phyloP scores from a whole-genome alignment of 2,797 vertebrate genomes.

The Sebastes nivosus region DNA sequence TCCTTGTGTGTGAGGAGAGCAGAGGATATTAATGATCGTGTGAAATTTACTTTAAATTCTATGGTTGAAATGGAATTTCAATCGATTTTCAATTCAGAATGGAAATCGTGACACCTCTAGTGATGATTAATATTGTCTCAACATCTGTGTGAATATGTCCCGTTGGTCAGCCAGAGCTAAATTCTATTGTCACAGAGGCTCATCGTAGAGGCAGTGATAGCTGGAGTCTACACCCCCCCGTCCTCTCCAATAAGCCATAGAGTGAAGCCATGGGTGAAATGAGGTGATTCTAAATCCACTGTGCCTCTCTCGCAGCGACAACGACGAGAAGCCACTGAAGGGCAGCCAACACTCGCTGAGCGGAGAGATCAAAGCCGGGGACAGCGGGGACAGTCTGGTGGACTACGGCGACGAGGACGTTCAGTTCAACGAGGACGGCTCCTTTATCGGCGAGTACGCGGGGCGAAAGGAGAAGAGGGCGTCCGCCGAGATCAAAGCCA shows the following conservation, averaged over 20 bases:
- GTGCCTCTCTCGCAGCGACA: slow-evolving; percentile 84
- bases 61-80: neutral
- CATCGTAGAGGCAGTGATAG: slow-evolving; percentile 22
- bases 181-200: slow-evolving; percentile 31
- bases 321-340: slow-evolving; percentile 96
- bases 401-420: slow-evolving; percentile 94
- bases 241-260: slow-evolving; percentile 44
- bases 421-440: slow-evolving; percentile 97
- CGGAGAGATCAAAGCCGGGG: slow-evolving; percentile 89
- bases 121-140: neutral
- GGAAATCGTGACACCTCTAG: neutral
- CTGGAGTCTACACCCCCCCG: neutral
- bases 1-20: no score
- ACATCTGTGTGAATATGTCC: slow-evolving; percentile 29
- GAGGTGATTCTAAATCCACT: slow-evolving; percentile 61
- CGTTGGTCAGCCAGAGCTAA: slow-evolving; percentile 34
- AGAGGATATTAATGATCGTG: neutral
- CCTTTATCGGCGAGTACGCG: slow-evolving; percentile 95
- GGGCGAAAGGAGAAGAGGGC: slow-evolving; percentile 90
- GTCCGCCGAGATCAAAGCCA: slow-evolving; percentile 87
- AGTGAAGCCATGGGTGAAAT: slow-evolving; percentile 69
- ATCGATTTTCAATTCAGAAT: neutral
- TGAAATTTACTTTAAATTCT: neutral
- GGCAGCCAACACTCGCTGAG: slow-evolving; percentile 91
- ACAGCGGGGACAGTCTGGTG: slow-evolving; percentile 95